Evolutionary conservation across 2,797 vertebrate species (phyloP).

Genomic region (Typhlichthys subterraneus): DNA sequence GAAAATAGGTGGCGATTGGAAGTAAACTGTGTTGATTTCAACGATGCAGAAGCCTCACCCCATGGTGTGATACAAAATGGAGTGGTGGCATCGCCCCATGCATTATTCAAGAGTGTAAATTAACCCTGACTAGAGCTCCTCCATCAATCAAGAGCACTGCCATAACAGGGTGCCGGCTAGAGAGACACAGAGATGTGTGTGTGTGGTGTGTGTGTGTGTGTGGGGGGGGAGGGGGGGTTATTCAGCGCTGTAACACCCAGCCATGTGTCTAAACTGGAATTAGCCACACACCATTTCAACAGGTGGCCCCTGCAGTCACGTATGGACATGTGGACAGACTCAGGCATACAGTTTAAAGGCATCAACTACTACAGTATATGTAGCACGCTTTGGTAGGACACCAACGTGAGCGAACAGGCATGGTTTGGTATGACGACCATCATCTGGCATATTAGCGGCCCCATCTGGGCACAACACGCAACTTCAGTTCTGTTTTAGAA

Average conservation of each 20-base stretch:
- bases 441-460: too few species aligned
- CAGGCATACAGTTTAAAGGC: constrained; percentile 15
- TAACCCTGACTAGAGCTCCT: constrained; percentile 88
- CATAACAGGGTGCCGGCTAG: constrained; percentile 80
- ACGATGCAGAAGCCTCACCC: constrained; percentile 77
- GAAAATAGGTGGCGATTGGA: constrained; percentile 57
- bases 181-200: constrained; percentile 72
- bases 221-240: constrained; percentile 32
- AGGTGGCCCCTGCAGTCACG: constrained; percentile 83
- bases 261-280: constrained; percentile 85
- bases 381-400: constrained; percentile 19
- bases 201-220: constrained; percentile 67
- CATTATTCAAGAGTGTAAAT: constrained; percentile 93
- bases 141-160: constrained; percentile 91
- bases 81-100: constrained; percentile 78
- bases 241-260: constrained; percentile 71
- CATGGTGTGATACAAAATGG: constrained; percentile 85
- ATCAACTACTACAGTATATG: constrained; percentile 5
- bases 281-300: constrained; percentile 85
- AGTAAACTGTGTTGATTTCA: constrained; percentile 68
- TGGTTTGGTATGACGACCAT: too few species aligned
- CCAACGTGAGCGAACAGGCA: neutral
- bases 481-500: too few species aligned
- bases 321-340: constrained; percentile 49
- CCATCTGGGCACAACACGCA: too few species aligned